Evolutionary conservation across 2,113 vertebrate species (phyloP), one percentile per base, ranked within the genome.

Genomic region (Ploceus nigricollis): DNA sequence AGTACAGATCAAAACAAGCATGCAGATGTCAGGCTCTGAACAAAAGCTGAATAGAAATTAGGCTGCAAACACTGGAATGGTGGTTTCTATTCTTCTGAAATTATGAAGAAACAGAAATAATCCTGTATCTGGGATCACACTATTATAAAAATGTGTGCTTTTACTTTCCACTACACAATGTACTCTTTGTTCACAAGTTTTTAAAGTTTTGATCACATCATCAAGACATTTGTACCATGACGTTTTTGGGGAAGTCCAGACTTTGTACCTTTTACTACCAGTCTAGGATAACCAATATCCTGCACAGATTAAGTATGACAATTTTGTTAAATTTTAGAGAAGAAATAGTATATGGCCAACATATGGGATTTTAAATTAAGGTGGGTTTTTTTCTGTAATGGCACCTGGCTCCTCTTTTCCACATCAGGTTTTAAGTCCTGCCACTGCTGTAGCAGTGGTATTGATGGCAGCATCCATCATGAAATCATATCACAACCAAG

Each of bases 21-120:
- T 44, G 44, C 68, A 82, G 61, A 72, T 56, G 28, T 79, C 66
- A 85, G 50, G 28, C 45, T 93, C 28, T 57, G 51, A 72, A 90
- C 17, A 92, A 87, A 77, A 66, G 65, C 51, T 87, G 72, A 81
- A 75, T 7, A 83, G 33, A 92, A 94, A 80, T 42, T 31, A 82
- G 31, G 70, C 48, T 72, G 70, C 53, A 90, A 77, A 48, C 63
- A 90, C 30, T 65, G 35, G 33, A 69, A 70, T 65, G 18, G 40
- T 44, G 60, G 22, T 40, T 93, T 87, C 23, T 35, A 89, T 75
- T 91, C 40, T 85, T 77, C 30, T 86, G 48, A 79, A 86, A 76
- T 21, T 33, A 44, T 16, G 72, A 93, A 81, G 37, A n/a, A 14
- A 58, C 72, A 90, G 44, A 92, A 94, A 45, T 44, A 68, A 76